Evolutionary conservation across 2,113 vertebrate species (phyloP).

Genomic region (Prionailurus bengalensis): DNA sequence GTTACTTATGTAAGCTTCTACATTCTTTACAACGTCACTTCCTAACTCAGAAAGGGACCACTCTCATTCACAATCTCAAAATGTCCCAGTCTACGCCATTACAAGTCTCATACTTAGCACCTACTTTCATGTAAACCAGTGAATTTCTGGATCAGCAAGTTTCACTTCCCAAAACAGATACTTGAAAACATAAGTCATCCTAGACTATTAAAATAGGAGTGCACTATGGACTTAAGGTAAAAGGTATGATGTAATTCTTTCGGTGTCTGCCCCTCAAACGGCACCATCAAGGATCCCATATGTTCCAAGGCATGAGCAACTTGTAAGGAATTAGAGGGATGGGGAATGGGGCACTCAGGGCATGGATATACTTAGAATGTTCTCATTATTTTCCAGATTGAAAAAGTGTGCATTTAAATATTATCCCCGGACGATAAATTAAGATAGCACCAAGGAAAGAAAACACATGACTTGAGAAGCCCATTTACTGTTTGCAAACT

Average conservation of each 20-base stretch:
- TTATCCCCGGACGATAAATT: not conserved
- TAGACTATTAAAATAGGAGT: not conserved
- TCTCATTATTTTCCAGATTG: not conserved
- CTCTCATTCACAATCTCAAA: fast-evolving
- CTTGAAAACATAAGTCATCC: conserved; percentile 26
- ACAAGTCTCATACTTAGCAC: conserved; percentile 34
- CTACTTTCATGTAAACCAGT: not conserved
- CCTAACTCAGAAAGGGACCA: not conserved
- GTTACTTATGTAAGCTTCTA: not conserved
- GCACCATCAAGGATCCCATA: not conserved
- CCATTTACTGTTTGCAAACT: not conserved
- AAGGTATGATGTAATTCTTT: not conserved
- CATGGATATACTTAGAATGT: not conserved
- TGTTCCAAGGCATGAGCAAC: not conserved
- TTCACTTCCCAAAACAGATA: conserved; percentile 53
- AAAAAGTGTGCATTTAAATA: not conserved
- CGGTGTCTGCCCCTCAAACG: conserved; percentile 55
- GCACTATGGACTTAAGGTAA: not conserved
- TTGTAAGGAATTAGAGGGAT: not conserved
- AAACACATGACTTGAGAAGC: not conserved
- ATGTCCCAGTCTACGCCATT: not conserved
- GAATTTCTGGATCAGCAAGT: conserved; percentile 54
- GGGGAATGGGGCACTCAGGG: too few relatives aligned
- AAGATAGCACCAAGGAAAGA: conserved; percentile 3
- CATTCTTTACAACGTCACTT: not conserved